These are phyloP conservation scores for Cladopsammia gracilis DNA, from an alignment of 64 coral and sea anemone species.

Conservation along the genomic window DNA sequence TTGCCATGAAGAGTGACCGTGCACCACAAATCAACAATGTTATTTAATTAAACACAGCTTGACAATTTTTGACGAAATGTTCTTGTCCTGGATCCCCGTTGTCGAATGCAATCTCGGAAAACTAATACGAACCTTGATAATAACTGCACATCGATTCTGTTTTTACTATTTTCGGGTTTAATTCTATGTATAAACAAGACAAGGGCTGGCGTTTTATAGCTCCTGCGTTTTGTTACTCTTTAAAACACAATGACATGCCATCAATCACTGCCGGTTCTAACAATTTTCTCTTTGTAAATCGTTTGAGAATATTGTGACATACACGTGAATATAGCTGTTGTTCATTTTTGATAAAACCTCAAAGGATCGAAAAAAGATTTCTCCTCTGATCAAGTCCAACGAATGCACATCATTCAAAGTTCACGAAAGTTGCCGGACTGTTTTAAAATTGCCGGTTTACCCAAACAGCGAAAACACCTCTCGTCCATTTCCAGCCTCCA, in stretches of 20 bases:
- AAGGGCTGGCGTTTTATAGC: too few species aligned
- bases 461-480: not conserved
- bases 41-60: constrained; percentile 32
- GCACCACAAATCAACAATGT: not conserved
- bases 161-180: not conserved
- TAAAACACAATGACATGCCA: constrained; percentile 20
- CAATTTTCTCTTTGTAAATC: not conserved
- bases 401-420: not conserved
- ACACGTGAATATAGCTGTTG: too few species aligned
- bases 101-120: not conserved
- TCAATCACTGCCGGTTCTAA: constrained; percentile 29
- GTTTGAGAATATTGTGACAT: constrained; percentile 1
- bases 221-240: not conserved
- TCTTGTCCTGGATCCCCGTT: not conserved
- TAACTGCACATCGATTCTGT: not conserved
- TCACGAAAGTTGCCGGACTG: not conserved
- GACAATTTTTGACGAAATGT: not conserved
- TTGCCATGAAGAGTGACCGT: not conserved
- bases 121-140: not conserved
- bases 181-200: too few species aligned
- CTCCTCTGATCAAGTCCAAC: not conserved
- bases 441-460: not conserved
- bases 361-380: not conserved
- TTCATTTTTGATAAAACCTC: not conserved
- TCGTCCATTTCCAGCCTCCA: too few species aligned